These are phyloP conservation scores for Genyomyrus donnyi DNA, from an alignment of 2,113 vertebrate species.

Conservation along the genomic window DNA sequence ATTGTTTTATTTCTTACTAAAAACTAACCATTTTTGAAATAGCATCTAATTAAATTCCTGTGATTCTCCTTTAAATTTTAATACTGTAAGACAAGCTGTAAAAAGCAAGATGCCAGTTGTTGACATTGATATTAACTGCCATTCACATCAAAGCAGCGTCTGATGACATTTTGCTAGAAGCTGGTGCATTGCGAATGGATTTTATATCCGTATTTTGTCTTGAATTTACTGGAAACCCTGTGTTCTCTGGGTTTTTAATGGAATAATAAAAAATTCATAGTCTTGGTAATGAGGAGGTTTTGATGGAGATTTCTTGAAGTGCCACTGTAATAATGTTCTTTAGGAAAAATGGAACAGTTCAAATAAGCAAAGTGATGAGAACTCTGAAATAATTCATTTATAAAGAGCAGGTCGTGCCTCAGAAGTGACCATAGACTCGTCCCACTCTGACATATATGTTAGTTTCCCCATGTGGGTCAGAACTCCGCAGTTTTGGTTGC, in stretches of 20 bases:
- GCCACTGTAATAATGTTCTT: neutral
- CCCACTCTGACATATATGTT: neutral
- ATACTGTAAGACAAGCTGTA: neutral
- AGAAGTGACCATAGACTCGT: neutral
- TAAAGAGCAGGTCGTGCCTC: neutral
- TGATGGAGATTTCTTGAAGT: neutral
- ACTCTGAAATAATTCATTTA: neutral
- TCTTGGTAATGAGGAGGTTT: neutral
- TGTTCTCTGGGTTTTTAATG: constrained; percentile 9
- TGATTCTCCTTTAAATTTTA: neutral
- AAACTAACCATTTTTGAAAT: neutral
- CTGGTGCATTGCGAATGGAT: neutral
- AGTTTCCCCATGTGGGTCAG: neutral
- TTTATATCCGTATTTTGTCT: neutral
- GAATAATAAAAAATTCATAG: neutral
- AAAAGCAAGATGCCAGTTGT: neutral
- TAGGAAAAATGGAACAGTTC: neutral
- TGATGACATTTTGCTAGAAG: neutral
- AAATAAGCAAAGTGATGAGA: neutral
- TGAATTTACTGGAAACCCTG: neutral
- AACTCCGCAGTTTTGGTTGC: neutral
- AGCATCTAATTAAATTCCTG: neutral
- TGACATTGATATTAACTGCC: neutral
- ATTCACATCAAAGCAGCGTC: neutral
- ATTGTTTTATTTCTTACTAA: neutral